Base-by-base conservation (phyloP, 1,140 invertebrate genomes). In the Theocolax elegans region DNA sequence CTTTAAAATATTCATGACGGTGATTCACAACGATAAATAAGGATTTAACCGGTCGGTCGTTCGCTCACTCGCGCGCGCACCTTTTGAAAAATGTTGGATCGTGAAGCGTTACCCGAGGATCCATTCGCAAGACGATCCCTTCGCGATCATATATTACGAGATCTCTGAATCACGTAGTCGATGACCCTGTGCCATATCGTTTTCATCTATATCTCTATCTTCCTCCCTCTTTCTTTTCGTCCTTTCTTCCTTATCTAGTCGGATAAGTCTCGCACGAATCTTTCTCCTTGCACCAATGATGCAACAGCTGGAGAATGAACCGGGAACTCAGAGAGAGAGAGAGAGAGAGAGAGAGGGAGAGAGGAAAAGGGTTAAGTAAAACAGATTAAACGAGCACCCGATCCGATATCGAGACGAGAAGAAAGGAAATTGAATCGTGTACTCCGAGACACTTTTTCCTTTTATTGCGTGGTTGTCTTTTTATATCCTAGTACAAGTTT, bases 1-100 rank as follows among this genome's bases (percentile, higher is more conserved):
- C 56, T 23, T 21, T 19, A 63, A 77, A 76, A 74, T 75, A 79
- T 77, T 79, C 75, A 78, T 72, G 68, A 23, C 60, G 70, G 73
- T 78, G 74, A 79, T 77, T 77, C 75, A 77, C 59, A 71, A 72
- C 54, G 58, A 72, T 77, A 77, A 78, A 78, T 73, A 76, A 72
- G 71, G 69, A 72, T 56, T 68, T 67, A 74, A 74, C 60, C 42
- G 29, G 17, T 48, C 67, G 42, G 56, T 10, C 31, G 31, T 35
- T 35, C 10, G 31, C 31, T 35, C 31, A 6, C 10, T 35, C 10
- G 31, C 31, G 31, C 31, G 31, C 10, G 31, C 10, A 35, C 10
- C 64, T 67, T 67, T 13, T 72, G 73, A 72, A 75, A 67, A 75
- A 74, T 68, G 69, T 62, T 63, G 44, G 71, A 72, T 73, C 72